These are phyloP conservation scores for Poecile montanus DNA, from an alignment of 2,797 vertebrate species.

Conservation along the genomic window DNA sequence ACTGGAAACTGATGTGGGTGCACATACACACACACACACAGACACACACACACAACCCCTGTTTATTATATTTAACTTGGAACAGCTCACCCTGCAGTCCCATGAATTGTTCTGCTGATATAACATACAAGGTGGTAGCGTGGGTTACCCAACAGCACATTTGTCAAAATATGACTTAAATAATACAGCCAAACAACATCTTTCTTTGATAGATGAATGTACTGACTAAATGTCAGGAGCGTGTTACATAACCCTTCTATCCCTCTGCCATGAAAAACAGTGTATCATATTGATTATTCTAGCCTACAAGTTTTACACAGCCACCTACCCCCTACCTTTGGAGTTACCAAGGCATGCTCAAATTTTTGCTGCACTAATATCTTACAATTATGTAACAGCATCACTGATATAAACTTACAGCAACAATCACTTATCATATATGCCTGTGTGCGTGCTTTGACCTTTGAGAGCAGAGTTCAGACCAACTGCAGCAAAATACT, in stretches of 20 bases:
- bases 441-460: not conserved
- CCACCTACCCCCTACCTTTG: not conserved
- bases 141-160: not conserved
- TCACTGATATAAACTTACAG: not conserved
- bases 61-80: not conserved
- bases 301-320: not conserved
- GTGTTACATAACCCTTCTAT: slow-evolving; percentile 15
- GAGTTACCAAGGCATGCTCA: not conserved
- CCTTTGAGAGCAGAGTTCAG: not conserved
- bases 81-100: not conserved
- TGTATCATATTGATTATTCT: not conserved
- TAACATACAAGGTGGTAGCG: not conserved
- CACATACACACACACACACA: not conserved
- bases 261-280: not conserved
- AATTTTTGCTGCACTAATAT: not conserved
- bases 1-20: not conserved
- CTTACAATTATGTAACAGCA: not conserved
- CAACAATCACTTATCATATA: not conserved
- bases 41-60: no score
- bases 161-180: slow-evolving; percentile 22
- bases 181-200: not conserved
- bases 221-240: slow-evolving; percentile 30
- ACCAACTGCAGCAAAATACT: not conserved
- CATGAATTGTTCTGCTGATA: not conserved
- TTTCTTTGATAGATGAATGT: not conserved